These are phyloP conservation scores for Charanyca ferruginea DNA, from an alignment of 2,888 invertebrate species.

Conservation along the genomic window DNA sequence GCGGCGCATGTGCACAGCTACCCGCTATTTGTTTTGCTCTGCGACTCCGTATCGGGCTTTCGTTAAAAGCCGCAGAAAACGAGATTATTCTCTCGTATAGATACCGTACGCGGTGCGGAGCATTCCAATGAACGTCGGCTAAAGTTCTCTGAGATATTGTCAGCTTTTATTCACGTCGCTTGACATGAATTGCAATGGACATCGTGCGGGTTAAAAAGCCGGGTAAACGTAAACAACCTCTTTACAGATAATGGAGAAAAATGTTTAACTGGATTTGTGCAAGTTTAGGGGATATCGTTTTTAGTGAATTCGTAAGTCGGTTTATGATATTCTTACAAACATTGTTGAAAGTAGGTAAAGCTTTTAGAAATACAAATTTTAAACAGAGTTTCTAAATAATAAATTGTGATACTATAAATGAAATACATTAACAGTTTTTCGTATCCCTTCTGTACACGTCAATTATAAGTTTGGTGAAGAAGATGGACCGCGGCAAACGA, in stretches of 20 bases:
- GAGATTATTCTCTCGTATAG: slow-evolving; percentile 83
- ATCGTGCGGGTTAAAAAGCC: slow-evolving; percentile 61
- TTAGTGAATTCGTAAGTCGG: slow-evolving; percentile 16
- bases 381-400: too few species aligned
- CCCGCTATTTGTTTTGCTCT: slow-evolving; percentile 86
- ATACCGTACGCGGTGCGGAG: slow-evolving; percentile 79
- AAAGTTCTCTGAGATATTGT: slow-evolving; percentile 75
- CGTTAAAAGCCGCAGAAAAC: slow-evolving; percentile 82
- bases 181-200: slow-evolving; percentile 75
- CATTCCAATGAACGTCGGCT: slow-evolving; percentile 80
- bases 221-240: slow-evolving; percentile 62
- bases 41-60: slow-evolving; percentile 74
- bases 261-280: slow-evolving; percentile 26
- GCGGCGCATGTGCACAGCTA: slow-evolving; percentile 83
- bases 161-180: slow-evolving; percentile 75
- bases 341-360: not conserved
- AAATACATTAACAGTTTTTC: not conserved
- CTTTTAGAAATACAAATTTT: not conserved
- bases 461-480: not conserved
- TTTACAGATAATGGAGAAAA: slow-evolving; percentile 45
- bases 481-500: not conserved
- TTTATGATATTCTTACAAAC: not conserved
- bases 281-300: slow-evolving; percentile 24
- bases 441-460: not conserved
- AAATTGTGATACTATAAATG: slow-evolving; percentile 1